These are phyloP conservation scores for Syrista parreyssii DNA, from an alignment of 2,888 invertebrate species.

Conservation along the genomic window DNA sequence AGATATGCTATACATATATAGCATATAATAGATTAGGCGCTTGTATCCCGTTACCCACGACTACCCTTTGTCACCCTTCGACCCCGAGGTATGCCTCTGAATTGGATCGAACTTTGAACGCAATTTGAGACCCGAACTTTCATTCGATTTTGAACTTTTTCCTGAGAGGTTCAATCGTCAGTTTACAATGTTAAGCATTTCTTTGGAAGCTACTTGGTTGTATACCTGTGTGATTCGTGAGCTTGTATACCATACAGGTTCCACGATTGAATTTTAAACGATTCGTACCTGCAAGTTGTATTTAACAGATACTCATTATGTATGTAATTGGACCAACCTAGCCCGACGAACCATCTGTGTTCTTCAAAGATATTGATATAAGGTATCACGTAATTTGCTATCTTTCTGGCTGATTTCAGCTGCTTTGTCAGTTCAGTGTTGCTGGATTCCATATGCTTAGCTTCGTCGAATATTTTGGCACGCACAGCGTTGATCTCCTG, in stretches of 20 bases:
- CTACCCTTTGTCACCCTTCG: neutral
- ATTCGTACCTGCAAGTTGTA: neutral
- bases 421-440: constrained; percentile 69
- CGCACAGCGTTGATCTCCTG: constrained; percentile 71
- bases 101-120: neutral
- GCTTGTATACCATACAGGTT: neutral
- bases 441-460: constrained; percentile 71
- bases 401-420: constrained; percentile 61
- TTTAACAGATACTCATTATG: neutral
- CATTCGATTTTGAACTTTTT: neutral
- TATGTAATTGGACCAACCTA: constrained; percentile 67
- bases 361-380: constrained; percentile 71
- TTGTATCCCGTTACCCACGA: neutral
- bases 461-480: constrained; percentile 70
- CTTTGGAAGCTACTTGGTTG: neutral
- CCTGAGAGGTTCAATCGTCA: neutral
- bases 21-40: neutral
- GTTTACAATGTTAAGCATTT: neutral
- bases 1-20: neutral
- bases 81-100: neutral
- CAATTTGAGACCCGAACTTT: neutral
- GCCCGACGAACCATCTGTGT: constrained; percentile 74
- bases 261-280: too few relatives aligned
- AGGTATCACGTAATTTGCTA: constrained; percentile 47
- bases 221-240: neutral